A percentile compares a stretch with the other conserved stretches of the same genome.
These are phyloP conservation scores for Rhipidura dahli DNA, from an alignment of 2,113 vertebrate genomes.

Conservation along the genomic window DNA sequence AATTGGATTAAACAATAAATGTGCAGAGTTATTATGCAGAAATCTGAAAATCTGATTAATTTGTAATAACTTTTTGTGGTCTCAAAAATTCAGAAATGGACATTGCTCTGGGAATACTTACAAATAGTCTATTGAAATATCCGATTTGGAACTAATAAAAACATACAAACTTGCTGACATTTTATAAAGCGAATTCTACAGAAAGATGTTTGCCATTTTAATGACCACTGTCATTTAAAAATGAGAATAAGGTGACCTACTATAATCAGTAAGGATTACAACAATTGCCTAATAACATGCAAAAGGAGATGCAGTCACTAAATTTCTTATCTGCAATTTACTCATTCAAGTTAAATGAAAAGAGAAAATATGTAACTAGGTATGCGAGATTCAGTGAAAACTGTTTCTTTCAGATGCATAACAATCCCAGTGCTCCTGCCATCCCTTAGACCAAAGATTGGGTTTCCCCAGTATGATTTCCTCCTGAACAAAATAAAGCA, in stretches of 20 bases:
- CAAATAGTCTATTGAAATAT: constrained; percentile 72
- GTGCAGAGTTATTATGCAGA: constrained; percentile 73
- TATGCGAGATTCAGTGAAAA: neutral
- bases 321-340: constrained; percentile 48
- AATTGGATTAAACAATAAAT: constrained; percentile 77
- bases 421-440: neutral
- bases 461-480: neutral
- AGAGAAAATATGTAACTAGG: neutral
- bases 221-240: constrained; percentile 69
- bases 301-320: neutral
- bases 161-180: constrained; percentile 73
- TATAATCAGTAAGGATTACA: constrained; percentile 7
- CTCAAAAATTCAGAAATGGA: constrained; percentile 63
- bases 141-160: constrained; percentile 79
- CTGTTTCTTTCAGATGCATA: neutral
- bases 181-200: constrained; percentile 73
- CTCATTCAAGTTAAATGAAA: neutral
- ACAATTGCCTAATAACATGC: constrained; percentile 3
- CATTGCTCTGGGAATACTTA: constrained; percentile 73
- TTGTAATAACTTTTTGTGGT: constrained; percentile 68
- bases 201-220: constrained; percentile 72
- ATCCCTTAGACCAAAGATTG: neutral
- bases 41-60: constrained; percentile 80
- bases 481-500: neutral
- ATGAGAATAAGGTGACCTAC: constrained; percentile 45